Conservation (phyloP, 2,797 vertebrate species). For the Craterocephalus amniculus region DNA sequence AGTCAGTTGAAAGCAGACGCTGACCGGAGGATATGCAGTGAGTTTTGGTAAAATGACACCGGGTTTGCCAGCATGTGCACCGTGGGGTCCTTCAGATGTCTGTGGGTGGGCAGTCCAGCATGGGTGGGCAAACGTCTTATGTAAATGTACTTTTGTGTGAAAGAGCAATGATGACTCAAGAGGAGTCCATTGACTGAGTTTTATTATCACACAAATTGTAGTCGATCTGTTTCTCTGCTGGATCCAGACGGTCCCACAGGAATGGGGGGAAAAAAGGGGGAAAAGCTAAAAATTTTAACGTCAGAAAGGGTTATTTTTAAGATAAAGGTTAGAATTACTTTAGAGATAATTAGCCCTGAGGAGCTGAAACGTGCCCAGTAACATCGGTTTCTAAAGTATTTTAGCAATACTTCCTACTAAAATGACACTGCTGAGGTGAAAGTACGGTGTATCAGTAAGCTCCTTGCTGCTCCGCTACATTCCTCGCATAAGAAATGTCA, state of each 20-base stretch:
- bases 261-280: conserved; percentile 7
- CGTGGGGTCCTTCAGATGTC: conserved; percentile 28
- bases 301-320: conserved; percentile 6
- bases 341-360: background rate
- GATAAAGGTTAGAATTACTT: background rate
- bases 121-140: conserved; percentile 55
- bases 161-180: conserved; percentile 48
- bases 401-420: background rate
- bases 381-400: too few relatives aligned
- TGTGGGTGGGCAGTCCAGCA: conserved; percentile 60
- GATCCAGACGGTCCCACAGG: conserved; percentile 13
- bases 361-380: background rate
- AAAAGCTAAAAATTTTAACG: background rate
- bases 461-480: conserved; percentile 6
- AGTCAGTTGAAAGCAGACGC: background rate
- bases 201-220: conserved; percentile 20
- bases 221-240: conserved; percentile 26
- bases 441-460: background rate
- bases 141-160: conserved; percentile 27
- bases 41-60: conserved; percentile 13
- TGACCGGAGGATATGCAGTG: background rate
- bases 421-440: background rate
- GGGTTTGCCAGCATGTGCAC: background rate
- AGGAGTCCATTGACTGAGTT: conserved; percentile 12
- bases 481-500: background rate